Percentiles rank a stretch among this genome's conserved stretches.
Conservation (phyloP, 2,888 invertebrate species). For the Sphaerophoria taeniata region DNA sequence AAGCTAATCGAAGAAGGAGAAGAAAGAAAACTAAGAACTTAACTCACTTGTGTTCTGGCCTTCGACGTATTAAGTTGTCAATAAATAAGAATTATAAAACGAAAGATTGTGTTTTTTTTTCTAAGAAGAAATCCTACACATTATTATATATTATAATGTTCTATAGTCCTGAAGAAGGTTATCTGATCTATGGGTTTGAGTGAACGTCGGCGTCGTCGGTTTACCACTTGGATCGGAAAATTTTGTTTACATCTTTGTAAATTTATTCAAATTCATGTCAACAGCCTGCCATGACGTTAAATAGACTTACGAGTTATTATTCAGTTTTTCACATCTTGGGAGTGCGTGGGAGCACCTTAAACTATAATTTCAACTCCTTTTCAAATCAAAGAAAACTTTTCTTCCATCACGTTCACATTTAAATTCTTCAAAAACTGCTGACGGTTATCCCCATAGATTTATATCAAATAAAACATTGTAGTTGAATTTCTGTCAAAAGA, state of each 20-base stretch:
- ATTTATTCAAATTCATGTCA: conserved; percentile 61
- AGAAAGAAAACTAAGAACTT: too few relatives aligned
- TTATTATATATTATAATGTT: conserved; percentile 41
- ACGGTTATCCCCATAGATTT: conserved; percentile 16
- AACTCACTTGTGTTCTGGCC: too few relatives aligned
- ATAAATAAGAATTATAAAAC: too few relatives aligned
- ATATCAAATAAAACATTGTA: conserved; percentile 8
- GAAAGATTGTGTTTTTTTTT: too few relatives aligned
- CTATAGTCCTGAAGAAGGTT: neutral
- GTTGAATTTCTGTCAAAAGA: conserved; percentile 1
- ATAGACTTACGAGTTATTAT: conserved; percentile 57
- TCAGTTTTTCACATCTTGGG: neutral
- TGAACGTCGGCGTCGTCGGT: conserved; percentile 39
- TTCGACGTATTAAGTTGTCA: too few relatives aligned
- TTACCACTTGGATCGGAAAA: conserved; percentile 45
- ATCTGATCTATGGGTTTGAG: conserved; percentile 12
- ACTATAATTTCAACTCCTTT: conserved; percentile 34
- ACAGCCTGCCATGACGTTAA: conserved; percentile 44
- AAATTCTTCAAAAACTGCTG: conserved; percentile 4
- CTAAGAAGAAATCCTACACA: too few relatives aligned
- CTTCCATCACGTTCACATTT: conserved; percentile 37
- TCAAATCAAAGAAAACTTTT: conserved; percentile 27
- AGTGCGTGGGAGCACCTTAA: conserved; percentile 10
- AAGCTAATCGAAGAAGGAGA: too few relatives aligned
- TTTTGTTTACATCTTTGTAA: conserved; percentile 54